Base-by-base conservation (phyloP, 1,140 invertebrate species). In the Drosophila ohnishii region DNA sequence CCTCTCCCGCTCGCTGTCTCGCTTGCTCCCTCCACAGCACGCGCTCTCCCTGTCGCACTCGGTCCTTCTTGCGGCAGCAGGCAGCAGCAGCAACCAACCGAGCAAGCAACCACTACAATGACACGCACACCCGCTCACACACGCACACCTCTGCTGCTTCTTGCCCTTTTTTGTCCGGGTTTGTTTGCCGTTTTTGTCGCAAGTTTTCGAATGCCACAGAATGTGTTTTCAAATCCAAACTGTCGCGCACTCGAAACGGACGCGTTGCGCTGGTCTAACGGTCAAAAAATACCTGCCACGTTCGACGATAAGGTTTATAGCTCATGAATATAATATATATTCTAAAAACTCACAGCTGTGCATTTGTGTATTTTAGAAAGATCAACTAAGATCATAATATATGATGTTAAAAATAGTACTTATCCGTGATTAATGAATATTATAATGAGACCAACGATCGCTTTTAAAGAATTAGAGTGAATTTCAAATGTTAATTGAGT, bases 221-320 rank as follows among this genome's bases (percentile, higher is more conserved):
- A 75, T 82, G 70, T 62, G 74, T 82, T 80, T 88, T 88, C 80
- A 88, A 88, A 88, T 88, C 84, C 60, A 89, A 88, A 88, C 62
- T 89, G 84, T 84, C 84, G 84, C 84, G 84, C 84, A 84, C 85
- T 85, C 84, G 84, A 89, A 71, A 84, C 84, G 84, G 85, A 88
- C 84, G 84, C 84, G 80, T 53, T 66, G 80, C 72, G 84, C 84
- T 80, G 56, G 75, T 48, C 75, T 74, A 67, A 42, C 79, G 72
- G 58, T 40, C 5, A 53, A 53, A 57, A n/a, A 16, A 35, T 30
- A 47, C 25, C 16, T 19, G 9, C 28, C 32, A 48, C 44, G 25
- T 16, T 39, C 44, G 28, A 14, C 19, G 7, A 32, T 47, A 13
- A 3, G 25, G 13, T 25, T 28, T 2, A 65, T 30, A 32, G 28